A percentile compares a stretch with the other conserved stretches of the same genome.
These are phyloP conservation scores for Hystrix brachyura DNA, from an alignment of 2,113 vertebrate species.

Conservation along the genomic window DNA sequence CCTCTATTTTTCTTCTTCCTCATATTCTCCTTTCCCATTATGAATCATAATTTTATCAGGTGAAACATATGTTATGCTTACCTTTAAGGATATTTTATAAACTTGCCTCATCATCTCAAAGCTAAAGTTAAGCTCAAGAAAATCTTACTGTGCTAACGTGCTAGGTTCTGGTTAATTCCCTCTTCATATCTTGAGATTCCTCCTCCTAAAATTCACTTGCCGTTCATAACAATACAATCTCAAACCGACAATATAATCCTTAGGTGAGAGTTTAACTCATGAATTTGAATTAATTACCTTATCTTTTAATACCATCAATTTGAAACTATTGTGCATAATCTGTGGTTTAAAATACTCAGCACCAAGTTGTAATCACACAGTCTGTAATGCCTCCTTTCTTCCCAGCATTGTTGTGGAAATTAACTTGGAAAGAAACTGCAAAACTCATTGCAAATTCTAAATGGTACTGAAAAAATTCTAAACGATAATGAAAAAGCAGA, in stretches of 20 bases:
- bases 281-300: constrained; percentile 40
- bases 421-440: not conserved
- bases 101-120: not conserved
- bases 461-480: not conserved
- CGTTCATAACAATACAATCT: constrained; percentile 17
- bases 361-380: constrained; percentile 24
- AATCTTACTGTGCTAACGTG: not conserved
- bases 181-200: not conserved
- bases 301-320: constrained; percentile 21
- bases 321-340: constrained; percentile 18
- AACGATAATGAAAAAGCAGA: not conserved
- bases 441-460: constrained; percentile 44
- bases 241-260: not conserved
- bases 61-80: not conserved
- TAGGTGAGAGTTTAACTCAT: not conserved
- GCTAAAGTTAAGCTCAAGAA: not conserved
- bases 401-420: not conserved
- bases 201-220: not conserved
- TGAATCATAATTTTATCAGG: not conserved
- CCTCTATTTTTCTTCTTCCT: not conserved
- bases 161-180: not conserved
- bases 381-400: constrained; percentile 1
- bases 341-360: constrained; percentile 16
- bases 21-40: not conserved
- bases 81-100: not conserved